phyloP scores from a whole-genome alignment of 2,113 vertebrate species.

The Mormyrus lacerda region DNA sequence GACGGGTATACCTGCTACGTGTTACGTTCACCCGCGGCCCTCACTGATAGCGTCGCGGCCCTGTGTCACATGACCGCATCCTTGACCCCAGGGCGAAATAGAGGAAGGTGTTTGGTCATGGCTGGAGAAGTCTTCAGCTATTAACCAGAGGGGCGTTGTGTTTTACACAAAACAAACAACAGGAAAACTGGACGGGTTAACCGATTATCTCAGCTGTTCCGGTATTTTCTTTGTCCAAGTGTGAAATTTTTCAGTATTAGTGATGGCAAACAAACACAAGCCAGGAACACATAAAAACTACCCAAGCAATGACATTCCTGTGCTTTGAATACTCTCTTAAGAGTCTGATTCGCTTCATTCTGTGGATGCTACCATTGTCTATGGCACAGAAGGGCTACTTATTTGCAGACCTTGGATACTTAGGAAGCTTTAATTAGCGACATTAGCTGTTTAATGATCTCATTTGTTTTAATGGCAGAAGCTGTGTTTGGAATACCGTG shows the following conservation, averaged over 20 bases:
- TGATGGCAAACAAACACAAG: background rate
- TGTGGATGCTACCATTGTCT: background rate
- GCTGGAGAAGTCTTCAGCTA: background rate
- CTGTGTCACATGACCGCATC: background rate
- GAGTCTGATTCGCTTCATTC: background rate
- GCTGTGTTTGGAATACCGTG: conserved; percentile 24
- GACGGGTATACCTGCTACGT: conserved; percentile 28
- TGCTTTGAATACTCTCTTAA: background rate
- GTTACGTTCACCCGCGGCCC: background rate
- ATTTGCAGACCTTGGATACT: conserved; percentile 43
- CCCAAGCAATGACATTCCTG: conserved; percentile 32
- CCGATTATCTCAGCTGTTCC: conserved; percentile 23
- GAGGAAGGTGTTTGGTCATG: background rate
- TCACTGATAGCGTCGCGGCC: background rate
- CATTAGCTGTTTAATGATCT: conserved; percentile 53
- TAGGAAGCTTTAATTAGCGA: conserved; percentile 49
- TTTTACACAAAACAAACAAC: conserved; percentile 58
- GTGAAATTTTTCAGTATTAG: background rate
- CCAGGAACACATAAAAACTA: conserved; percentile 38
- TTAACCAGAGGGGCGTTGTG: conserved; percentile 40
- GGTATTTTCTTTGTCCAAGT: background rate
- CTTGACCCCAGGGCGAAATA: background rate
- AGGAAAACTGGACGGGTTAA: conserved; percentile 32
- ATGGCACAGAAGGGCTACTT: conserved; percentile 29
- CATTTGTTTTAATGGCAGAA: conserved; percentile 47